Base-by-base conservation (phyloP, 2,797 vertebrate species). In the Tangara arthus region DNA sequence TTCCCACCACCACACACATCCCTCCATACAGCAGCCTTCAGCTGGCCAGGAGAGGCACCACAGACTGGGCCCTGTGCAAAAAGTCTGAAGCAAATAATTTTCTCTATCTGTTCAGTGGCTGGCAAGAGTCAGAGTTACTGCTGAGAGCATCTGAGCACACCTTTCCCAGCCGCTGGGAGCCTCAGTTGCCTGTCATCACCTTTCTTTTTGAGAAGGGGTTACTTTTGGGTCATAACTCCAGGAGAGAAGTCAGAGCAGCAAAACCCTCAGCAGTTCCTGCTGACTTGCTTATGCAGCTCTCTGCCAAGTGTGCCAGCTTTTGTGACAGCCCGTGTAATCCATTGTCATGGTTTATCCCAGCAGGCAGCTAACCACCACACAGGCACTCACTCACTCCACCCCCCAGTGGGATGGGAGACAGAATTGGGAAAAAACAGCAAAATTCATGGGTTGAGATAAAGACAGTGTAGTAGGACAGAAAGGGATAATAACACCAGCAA, bases 231-330 rank as follows among this genome's bases (percentile, higher is more conserved):
- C 41, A 7, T n/a, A 75, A 39, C 63, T 82, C 46, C 3, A 2
- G 71, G 70, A 87, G 55, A 82, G 55, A 42, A 37, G 49, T 95
- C 83, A 65, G 57, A 84, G 21, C 83, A 76, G 81, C 69, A 93
- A 26, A 85, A 70, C 34, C 53, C 76, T 28, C 41, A 50, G 75
- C 68, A 27, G 39, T 37, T 89, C 27, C 69, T 83, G 46, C 89
- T 89, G 90, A 65, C 39, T 65, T 64, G 61, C 32, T 53, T 41
- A n/a, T 39, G 30, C 63, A 61, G 80, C 70, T 23, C 60, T 65
- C 41, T 72, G 86, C 89, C 89, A 75, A 81, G 59, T 12, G 59
- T 68, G 50, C 77, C 50, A 69, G 57, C 77, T 86, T 91, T 81
- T 83, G 61, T 47, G 70, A 65, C 49, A 53, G 49, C 46, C 61